Evolutionary conservation across 1,140 invertebrate species (phyloP).

Genomic region (Lerema accius): DNA sequence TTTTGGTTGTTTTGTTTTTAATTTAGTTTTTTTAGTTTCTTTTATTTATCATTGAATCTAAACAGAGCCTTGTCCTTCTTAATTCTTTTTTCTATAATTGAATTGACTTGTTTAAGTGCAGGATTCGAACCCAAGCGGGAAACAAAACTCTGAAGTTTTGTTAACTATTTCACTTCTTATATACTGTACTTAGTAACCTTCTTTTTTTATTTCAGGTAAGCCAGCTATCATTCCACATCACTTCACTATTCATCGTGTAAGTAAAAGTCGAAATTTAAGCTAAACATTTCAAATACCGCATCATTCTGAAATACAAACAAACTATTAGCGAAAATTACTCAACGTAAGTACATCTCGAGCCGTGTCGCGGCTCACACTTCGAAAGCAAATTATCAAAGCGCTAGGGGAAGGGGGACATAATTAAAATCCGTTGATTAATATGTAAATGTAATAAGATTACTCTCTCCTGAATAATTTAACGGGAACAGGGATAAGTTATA

Average conservation of each 20-base stretch:
- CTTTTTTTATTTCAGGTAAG: conserved; percentile 59
- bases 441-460: conserved; percentile 99
- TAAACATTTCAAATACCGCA: conserved; percentile 48
- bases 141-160: no score
- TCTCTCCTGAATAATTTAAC: conserved; percentile 81
- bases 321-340: conserved; percentile 59
- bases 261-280: conserved; percentile 35
- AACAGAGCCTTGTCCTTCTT: no score
- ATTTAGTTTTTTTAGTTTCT: no score
- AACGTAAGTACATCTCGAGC: conserved; percentile 63
- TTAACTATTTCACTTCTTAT: not conserved
- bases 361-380: conserved; percentile 71
- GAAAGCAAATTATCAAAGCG: conserved; percentile 75
- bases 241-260: not conserved
- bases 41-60: no score
- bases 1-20: no score
- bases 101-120: no score
- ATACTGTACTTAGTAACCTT: conserved; percentile 11
- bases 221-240: no score
- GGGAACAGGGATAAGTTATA: conserved; percentile 69
- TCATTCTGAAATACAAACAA: conserved; percentile 59
- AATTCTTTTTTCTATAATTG: no score
- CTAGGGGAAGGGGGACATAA: conserved; percentile 87
- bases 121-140: no score
- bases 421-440: conserved; percentile 99